Conservation (phyloP, 2,888 invertebrate genomes). For the Drosophila quinaria region DNA sequence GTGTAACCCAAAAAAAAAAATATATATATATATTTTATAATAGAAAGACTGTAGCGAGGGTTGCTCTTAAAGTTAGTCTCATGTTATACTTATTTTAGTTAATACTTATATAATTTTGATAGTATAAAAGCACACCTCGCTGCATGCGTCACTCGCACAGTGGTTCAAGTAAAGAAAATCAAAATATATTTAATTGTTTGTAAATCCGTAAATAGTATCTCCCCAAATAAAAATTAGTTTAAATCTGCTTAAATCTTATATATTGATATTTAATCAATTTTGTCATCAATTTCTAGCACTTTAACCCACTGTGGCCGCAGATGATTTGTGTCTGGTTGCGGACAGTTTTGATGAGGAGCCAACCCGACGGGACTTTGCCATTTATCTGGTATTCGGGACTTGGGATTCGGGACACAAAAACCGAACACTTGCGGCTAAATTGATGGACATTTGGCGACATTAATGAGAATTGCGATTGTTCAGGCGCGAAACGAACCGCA, state of each 20-base stretch:
- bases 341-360: constrained; percentile 25
- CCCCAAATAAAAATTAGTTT: too few relatives aligned
- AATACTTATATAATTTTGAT: not conserved
- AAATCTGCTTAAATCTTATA: not conserved
- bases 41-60: constrained; percentile 8
- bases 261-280: not conserved
- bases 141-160: constrained; percentile 20
- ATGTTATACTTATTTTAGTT: not conserved
- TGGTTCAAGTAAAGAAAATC: constrained; percentile 7
- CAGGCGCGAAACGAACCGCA: constrained; percentile 63
- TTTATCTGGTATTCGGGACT: constrained; percentile 6
- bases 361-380: constrained; percentile 12
- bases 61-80: not conserved
- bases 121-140: constrained; percentile 3
- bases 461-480: constrained; percentile 72
- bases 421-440: constrained; percentile 53
- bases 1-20: constrained; percentile 8
- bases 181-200: not conserved
- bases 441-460: constrained; percentile 73
- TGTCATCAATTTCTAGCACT: not conserved
- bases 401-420: not conserved
- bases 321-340: constrained; percentile 7
- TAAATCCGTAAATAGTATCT: too few relatives aligned
- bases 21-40: constrained; percentile 5
- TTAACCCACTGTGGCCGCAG: constrained; percentile 24